Base-by-base conservation (phyloP, 2,797 vertebrate species). In the Sphaeramia orbicularis region DNA sequence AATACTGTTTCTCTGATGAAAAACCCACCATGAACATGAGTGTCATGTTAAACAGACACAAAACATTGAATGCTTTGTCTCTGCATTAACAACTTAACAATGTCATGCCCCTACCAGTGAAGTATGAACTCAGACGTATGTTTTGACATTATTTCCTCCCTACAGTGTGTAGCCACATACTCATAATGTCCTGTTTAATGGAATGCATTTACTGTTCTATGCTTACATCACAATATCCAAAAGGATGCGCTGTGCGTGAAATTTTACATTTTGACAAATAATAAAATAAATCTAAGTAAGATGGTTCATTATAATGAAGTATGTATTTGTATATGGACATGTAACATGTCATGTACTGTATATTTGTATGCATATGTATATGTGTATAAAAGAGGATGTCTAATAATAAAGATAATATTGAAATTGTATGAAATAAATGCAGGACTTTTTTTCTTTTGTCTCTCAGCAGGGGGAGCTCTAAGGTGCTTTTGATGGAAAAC, bases 331-430 rank as follows among this genome's bases (percentile, higher is more conserved):
- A 79, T 87, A 76, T 85, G 63, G 76, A 83, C 81, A 80, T 85
- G 61, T 68, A 65, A 74, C 58, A 56, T 65, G 78, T 72, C 50
- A 68, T 71, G 66, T 85, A 85, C 67, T 91, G 76, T 90, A 89
- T 75, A 87, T 92, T 89, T 91, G 81, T 91, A 89, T 93, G 85
- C 78, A 86, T 81, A 86, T 91, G 84, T 87, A 87, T 87, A 85
- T 77, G 82, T 89, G 78, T 91, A 86, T 84, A 84, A 82, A 87
- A 84, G 63, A 85, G 54, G 41, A 59, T 1, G 37, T 71, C 65
- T 69, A 90, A 81, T 69, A 90, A 80, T 91, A 86, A 90, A 84
- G 66, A 73, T 62, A 35, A 50, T 72, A 66, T 47, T 43, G 30
- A 69, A 55, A 57, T 65, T 61, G 41, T 80, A 58, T 57, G 58